Evolutionary conservation across 2,113 vertebrate genomes (phyloP), one percentile per base, ranked within the genome.

Genomic region (Campylomormyrus numenius): DNA sequence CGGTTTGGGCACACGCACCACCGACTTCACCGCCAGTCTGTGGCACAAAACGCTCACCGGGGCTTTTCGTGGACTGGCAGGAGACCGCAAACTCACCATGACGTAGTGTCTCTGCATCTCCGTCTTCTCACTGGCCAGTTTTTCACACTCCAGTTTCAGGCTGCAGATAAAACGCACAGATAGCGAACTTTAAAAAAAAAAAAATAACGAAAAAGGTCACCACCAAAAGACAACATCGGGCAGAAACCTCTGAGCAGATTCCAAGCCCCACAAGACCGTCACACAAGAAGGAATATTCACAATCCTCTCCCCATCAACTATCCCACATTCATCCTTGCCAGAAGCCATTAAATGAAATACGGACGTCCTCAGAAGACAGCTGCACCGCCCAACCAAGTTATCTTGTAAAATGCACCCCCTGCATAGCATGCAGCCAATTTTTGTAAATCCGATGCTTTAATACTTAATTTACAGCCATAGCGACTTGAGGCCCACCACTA

Each of bases 101-200:
- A 99, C 97, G 96, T 99, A 98, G 96, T 99, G 98, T 92, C 98
- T 96, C 94, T 99, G 98, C 98, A 99, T 99, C 95, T 99, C 98
- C 0, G 98, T 99, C 96, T 99, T 99, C 96, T 99, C 98, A 94
- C 97, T 98, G 95, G 98, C 97, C 91, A 98, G 96, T 93, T 99
- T 99, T 94, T 99, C 98, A 96, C 98, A 99, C 95, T 99, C 98
- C 95, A 99, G 92, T 93, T 99, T 99, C 95, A 99, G 96, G 95
- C 98, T 99, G 95, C 90, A 3, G 66, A 95, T 48, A 92, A 74
- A 48, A 21, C 74, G 89, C 90, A 56, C 89, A 48, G 49, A n/a
- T 19, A 11, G 48, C 42, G n/a, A 58, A 35, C 3, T 39, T 35
- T 9, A n/a, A 9, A 1, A 9, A 15, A 50, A 56, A 58, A n/a